These are phyloP conservation scores for Rhagonycha fulva DNA, from an alignment of 2,888 invertebrate genomes.

Conservation along the genomic window DNA sequence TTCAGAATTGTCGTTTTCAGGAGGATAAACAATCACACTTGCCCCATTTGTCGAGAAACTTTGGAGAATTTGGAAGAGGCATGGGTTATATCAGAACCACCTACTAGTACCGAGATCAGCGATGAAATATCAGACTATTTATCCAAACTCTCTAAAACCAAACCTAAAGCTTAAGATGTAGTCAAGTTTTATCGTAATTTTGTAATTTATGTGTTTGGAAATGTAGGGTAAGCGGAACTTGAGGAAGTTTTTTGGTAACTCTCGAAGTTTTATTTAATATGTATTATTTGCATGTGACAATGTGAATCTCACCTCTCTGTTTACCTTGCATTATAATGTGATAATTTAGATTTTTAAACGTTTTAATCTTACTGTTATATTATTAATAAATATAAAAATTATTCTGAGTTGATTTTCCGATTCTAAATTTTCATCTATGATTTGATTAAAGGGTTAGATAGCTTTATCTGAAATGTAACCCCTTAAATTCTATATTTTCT, in stretches of 20 bases:
- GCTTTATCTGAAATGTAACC: too few species aligned
- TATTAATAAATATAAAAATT: not conserved
- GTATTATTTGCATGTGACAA: too few species aligned
- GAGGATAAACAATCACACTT: constrained; percentile 71
- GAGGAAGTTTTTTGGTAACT: not conserved
- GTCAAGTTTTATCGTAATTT: not conserved
- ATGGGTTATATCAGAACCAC: constrained; percentile 67
- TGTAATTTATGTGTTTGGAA: not conserved
- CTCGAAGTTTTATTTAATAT: not conserved
- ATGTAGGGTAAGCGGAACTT: not conserved
- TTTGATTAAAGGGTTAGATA: too few species aligned
- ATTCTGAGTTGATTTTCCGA: too few species aligned
- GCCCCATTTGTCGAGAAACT: constrained; percentile 70
- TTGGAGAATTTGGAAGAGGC: constrained; percentile 67
- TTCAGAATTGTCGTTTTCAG: constrained; percentile 50
- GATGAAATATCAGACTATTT: constrained; percentile 58
- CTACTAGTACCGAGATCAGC: constrained; percentile 62
- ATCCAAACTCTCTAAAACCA: constrained; percentile 49
- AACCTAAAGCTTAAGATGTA: not conserved
- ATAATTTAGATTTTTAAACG: not conserved
- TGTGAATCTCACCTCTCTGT: not conserved
- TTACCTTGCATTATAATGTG: not conserved
- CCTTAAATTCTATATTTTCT: too few species aligned
- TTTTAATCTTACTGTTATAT: not conserved
- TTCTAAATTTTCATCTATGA: too few species aligned